Conservation (phyloP, 2,888 invertebrate species). For the Drosophila fungiperda region DNA sequence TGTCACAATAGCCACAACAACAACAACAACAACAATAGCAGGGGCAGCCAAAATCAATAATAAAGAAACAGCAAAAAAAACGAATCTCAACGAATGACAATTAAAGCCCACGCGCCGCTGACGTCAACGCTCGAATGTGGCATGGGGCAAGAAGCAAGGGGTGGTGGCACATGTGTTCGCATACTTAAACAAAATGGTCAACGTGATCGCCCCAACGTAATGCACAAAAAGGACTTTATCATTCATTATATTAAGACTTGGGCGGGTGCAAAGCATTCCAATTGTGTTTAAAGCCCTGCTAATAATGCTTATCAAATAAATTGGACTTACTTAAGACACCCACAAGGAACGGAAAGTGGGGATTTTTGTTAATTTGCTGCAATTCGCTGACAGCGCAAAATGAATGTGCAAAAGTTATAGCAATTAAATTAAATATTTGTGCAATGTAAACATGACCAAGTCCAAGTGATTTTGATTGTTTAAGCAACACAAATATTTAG, state of each 20-base stretch:
- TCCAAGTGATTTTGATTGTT: neutral
- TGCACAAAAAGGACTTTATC: conserved; percentile 14
- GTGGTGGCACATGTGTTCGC: neutral
- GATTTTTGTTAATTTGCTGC: conserved; percentile 27
- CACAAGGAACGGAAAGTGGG: conserved; percentile 1
- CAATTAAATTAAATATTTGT: neutral
- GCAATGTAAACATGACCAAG: neutral
- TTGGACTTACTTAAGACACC: conserved; percentile 38
- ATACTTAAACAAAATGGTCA: conserved; percentile 17
- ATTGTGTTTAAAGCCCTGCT: conserved; percentile 20
- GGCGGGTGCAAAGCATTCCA: conserved; percentile 44
- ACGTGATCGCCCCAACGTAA: conserved; percentile 42
- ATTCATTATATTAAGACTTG: neutral
- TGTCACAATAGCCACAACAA: neutral
- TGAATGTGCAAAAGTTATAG: conserved; percentile 37
- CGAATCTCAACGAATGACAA: conserved; percentile 50
- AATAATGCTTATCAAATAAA: conserved; percentile 59
- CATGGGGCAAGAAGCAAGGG: neutral
- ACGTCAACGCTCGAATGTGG: conserved; percentile 52
- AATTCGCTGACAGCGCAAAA: conserved; percentile 46
- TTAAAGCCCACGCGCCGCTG: conserved; percentile 62
- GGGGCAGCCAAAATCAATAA: conserved; percentile 3
- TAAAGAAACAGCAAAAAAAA: conserved; percentile 3
- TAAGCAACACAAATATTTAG: neutral
- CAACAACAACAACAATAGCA: neutral